Conservation (phyloP, 1,140 invertebrate genomes). For the Lasioglossum albipes region DNA sequence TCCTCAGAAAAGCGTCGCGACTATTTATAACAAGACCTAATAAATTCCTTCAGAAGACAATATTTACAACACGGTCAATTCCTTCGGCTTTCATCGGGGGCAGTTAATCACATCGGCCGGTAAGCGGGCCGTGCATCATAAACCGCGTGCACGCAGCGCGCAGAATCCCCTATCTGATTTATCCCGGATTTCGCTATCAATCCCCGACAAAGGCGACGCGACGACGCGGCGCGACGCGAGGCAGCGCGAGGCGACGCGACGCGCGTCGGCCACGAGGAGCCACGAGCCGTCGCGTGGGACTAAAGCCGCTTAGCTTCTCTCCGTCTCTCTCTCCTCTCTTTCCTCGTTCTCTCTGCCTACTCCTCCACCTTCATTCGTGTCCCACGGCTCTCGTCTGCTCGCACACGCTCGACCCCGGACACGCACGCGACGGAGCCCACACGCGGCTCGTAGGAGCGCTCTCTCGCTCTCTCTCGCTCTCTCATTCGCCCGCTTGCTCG, state of each 20-base stretch:
- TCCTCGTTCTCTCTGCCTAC: conserved; percentile 50
- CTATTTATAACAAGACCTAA: too few species aligned
- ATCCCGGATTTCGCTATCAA: conserved; percentile 41
- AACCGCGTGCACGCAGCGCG: not conserved
- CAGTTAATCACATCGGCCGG: not conserved
- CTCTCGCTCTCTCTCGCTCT: too few species aligned
- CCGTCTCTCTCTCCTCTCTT: conserved; percentile 30
- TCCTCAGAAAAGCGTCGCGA: too few species aligned
- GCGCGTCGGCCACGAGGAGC: conserved; percentile 58
- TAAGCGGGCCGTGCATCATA: not conserved
- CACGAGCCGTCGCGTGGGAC: conserved; percentile 78
- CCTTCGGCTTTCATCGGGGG: not conserved
- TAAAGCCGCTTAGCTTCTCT: conserved; percentile 54
- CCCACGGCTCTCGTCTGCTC: conserved; percentile 50
- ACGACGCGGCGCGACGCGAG: conserved; percentile 39
- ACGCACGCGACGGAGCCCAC: conserved; percentile 11
- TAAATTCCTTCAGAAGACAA: too few species aligned
- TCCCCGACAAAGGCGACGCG: conserved; percentile 54
- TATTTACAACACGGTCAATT: not conserved
- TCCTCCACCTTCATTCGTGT: conserved; percentile 35
- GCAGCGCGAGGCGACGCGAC: conserved; percentile 37
- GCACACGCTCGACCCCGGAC: conserved; percentile 32
- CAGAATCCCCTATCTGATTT: conserved; percentile 7
- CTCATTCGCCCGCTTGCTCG: too few species aligned
- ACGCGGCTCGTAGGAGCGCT: not conserved